Base-by-base conservation (phyloP, 1,140 invertebrate species). In the Tetragonula clypearis region DNA sequence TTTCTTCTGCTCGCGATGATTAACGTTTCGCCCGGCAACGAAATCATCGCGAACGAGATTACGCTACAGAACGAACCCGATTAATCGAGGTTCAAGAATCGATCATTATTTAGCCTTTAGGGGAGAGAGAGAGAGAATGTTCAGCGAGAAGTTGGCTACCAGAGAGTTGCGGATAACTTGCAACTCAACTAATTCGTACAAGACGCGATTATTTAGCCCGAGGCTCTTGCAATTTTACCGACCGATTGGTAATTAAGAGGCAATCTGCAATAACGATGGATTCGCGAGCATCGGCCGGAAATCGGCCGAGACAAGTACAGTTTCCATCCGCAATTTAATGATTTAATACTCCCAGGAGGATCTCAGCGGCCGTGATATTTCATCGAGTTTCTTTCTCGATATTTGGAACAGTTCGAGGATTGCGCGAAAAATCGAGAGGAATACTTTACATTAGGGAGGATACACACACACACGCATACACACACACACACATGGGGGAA, bases 251-350 rank as follows among this genome's bases (percentile, higher is more conserved):
- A 76, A 82, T 82, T 76, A 76, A 68, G 49, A 41, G 53, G 73
- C 53, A 82, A 82, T 82, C 76, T 76, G 71, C 56, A 56, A 82
- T 82, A 76, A 82, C 19, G 71, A 17, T 23, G 56, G 41, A 66
- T 68, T 82, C 60, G 35, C 53, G 71, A 21, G 21, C 30, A 17
- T 17, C 41, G 53, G 21, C 41, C 23, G 69, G 41, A 65, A 53
- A 82, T 75, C 58, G 41, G 9, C 3, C 19, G 55, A 23, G 58
- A 68, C 49, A 14, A 56, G 26, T 23, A 1, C 53, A 26, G 72
- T 55, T 71, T 21, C 65, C 14, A 8, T 26, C 65, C 41, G 41
- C 41, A 8, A 49, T 49, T 49, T 49, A 49, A 49, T 49, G 41
- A 49, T 49, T 49, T 49, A 49, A 49, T 49, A 49, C 8, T 6